These are phyloP conservation scores for Vanessa cardui DNA, from an alignment of 2,888 invertebrate species.

Conservation along the genomic window DNA sequence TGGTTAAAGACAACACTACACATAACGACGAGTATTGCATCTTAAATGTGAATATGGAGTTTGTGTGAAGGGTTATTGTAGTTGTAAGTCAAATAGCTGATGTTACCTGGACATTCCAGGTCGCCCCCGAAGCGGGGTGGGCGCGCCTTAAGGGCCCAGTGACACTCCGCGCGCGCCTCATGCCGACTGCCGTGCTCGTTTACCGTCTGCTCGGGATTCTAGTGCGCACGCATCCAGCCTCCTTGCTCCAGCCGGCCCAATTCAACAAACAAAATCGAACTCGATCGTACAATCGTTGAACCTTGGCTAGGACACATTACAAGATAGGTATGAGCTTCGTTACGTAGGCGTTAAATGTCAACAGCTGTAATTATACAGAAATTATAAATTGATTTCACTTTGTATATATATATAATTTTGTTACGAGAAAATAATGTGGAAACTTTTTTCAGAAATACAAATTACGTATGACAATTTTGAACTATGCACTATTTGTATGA, in stretches of 20 bases:
- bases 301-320: constrained; percentile 31
- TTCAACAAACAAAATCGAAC: constrained; percentile 48
- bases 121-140: constrained; percentile 90
- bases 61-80: constrained; percentile 1
- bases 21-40: not conserved
- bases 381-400: not conserved
- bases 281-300: constrained; percentile 44
- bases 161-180: constrained; percentile 79
- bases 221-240: constrained; percentile 72
- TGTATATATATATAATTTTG: not conserved
- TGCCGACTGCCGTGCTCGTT: constrained; percentile 70
- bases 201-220: constrained; percentile 44
- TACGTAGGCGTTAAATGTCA: not conserved
- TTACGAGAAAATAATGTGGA: not conserved
- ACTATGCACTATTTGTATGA: too few species aligned
- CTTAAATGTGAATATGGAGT: not conserved
- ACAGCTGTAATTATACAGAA: not conserved
- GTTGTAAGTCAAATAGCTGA: constrained; percentile 3
- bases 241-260: constrained; percentile 61
- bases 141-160: constrained; percentile 86
- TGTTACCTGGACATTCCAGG: constrained; percentile 90
- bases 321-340: constrained; percentile 12
- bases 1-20: not conserved
- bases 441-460: too few species aligned
- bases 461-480: too few species aligned